Base-by-base conservation (phyloP, 2,888 invertebrate genomes). In the Cataglyphis albicans region DNA sequence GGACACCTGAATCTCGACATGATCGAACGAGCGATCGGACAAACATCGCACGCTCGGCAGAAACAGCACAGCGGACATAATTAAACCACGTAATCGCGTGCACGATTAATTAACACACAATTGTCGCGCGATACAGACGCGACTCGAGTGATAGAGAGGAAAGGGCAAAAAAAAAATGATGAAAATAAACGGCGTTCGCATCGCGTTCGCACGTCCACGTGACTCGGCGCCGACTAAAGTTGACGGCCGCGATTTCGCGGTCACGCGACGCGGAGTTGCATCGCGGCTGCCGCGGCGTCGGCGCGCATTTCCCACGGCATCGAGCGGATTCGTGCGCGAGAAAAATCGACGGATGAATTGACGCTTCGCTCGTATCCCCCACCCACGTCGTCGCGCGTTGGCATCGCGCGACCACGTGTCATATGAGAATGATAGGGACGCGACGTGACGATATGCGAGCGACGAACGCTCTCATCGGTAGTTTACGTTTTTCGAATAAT, bases 151-250 rank as follows among this genome's bases (percentile, higher is more conserved):
- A 38, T 7, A 38, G 38, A 7, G 38, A 10, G 38, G 10, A 38
- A 2, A 38, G 35, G 25, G 44, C 0, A 21, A n/a, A 44, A 44
- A 3, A 44, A 15, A 15, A 44, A 15, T 7, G 6, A 18, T 6
- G 18, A 48, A n/a, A n/a, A 52, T 7, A 52, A 52, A 7, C 0
- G 12, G 3, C 41, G 61, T 41, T 75, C 76, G 18, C 63, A 44
- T 68, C 65, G 81, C 85, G 48, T 52, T 52, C 85, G 85, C 76
- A 74, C 89, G 83, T 82, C 81, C 87, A 90, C 87, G 89, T 90
- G 90, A 90, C 82, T 84, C 89, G 85, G 87, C 81, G 81, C 83
- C 82, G 81, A 90, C 90, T 90, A 90, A 83, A 89, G 83, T 84
- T 74, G 67, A 68, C 76, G 81, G 82, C 78, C 68, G 86, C 84